A percentile compares a stretch with the other conserved stretches of the same genome.
phyloP scores from a whole-genome alignment of 2,888 invertebrate species.

The Drosophila austrosaltans region DNA sequence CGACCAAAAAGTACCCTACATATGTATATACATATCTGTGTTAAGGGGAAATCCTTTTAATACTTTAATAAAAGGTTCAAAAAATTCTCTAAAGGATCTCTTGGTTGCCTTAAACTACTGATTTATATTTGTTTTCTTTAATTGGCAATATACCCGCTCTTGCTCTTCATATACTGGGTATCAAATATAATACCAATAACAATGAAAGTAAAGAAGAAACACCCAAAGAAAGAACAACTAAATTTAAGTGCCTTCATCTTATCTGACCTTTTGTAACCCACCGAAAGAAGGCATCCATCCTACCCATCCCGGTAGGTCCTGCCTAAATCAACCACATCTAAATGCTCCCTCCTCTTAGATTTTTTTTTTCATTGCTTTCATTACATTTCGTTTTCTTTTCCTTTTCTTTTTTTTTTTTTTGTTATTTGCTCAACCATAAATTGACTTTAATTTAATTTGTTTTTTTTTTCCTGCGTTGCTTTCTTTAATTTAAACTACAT shows the following conservation, averaged over 20 bases:
- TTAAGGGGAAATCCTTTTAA: too few species aligned
- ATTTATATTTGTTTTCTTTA: too few species aligned
- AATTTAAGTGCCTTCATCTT: constrained; percentile 72
- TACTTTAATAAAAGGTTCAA: not conserved
- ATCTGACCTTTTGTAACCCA: constrained; percentile 56
- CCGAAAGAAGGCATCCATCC: not conserved
- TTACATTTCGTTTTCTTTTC: not conserved
- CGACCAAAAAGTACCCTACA: not conserved
- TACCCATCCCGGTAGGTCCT: constrained; percentile 41
- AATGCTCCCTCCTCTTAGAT: not conserved
- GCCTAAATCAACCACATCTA: not conserved
- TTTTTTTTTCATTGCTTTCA: constrained; percentile 24
- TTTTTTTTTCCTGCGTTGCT: constrained; percentile 28
- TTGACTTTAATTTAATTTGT: constrained; percentile 63
- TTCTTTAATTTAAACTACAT: constrained; percentile 58
- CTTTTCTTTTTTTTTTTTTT: constrained; percentile 3
- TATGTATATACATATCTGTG: too few species aligned
- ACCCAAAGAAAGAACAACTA: constrained; percentile 58
- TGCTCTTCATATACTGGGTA: not conserved
- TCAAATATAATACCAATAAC: constrained; percentile 30
- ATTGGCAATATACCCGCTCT: not conserved
- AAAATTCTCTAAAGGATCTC: not conserved
- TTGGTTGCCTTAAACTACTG: too few species aligned
- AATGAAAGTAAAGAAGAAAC: constrained; percentile 23
- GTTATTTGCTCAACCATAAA: constrained; percentile 41